Conservation (phyloP, 2,888 invertebrate species). For the Watsonalla binaria region DNA sequence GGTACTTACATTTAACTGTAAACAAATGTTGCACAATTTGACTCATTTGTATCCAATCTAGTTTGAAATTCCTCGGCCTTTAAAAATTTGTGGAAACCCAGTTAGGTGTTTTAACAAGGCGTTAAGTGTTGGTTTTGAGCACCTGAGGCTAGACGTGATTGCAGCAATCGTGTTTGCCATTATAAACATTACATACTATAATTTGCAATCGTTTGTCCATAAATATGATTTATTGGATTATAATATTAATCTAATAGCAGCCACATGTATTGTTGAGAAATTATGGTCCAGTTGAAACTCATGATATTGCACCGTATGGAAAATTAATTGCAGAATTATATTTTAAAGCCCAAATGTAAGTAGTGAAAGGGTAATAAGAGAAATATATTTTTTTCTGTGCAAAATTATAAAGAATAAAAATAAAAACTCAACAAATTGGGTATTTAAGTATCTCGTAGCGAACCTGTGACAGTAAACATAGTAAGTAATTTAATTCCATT, state of each 20-base stretch:
- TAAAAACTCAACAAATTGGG: too few species aligned
- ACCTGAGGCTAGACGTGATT: not conserved
- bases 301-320: not conserved
- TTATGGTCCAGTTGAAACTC: not conserved
- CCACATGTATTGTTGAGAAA: not conserved
- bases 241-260: not conserved
- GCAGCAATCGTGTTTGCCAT: not conserved
- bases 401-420: too few species aligned
- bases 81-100: conserved; percentile 20
- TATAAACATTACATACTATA: not conserved
- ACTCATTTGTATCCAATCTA: conserved; percentile 21
- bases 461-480: not conserved
- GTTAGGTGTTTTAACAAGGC: conserved; percentile 8
- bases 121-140: not conserved
- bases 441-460: not conserved
- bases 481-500: conserved; percentile 1
- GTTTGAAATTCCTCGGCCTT: conserved; percentile 16
- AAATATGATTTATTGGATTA: not conserved
- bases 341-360: too few species aligned
- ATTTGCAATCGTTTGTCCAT: not conserved
- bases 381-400: too few species aligned
- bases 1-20: conserved; percentile 41
- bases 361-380: too few species aligned
- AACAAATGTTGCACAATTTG: conserved; percentile 17
- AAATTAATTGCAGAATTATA: not conserved